These are phyloP conservation scores for Eristalis pertinax DNA, from an alignment of 2,888 invertebrate genomes.

Conservation along the genomic window DNA sequence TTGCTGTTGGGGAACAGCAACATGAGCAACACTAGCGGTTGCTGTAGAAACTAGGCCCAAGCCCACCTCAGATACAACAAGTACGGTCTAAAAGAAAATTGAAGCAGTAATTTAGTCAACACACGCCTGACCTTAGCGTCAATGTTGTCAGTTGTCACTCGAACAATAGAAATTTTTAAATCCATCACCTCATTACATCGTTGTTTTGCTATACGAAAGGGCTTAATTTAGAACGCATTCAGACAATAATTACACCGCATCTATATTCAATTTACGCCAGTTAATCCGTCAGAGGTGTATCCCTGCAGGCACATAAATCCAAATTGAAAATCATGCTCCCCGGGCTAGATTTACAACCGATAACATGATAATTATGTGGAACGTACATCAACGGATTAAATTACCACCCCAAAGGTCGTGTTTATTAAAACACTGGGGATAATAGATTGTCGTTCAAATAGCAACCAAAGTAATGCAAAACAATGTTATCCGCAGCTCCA, in stretches of 20 bases:
- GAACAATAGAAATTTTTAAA: neutral
- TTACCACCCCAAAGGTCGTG: constrained; percentile 18
- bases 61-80: no score
- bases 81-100: no score
- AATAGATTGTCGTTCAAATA: constrained; percentile 36
- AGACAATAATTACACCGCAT: neutral
- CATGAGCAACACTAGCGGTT: no score
- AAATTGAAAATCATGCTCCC: neutral
- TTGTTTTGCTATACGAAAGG: neutral
- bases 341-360: constrained; percentile 20
- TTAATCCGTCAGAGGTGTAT: neutral
- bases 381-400: constrained; percentile 13
- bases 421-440: constrained; percentile 41
- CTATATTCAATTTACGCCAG: neutral
- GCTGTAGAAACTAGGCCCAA: no score
- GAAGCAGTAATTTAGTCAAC: no score
- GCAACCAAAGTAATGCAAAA: constrained; percentile 19
- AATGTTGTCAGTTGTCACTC: no score
- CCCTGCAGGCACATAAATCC: constrained; percentile 23
- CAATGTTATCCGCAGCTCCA: neutral
- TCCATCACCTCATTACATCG: neutral
- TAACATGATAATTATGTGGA: constrained; percentile 36
- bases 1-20: no score
- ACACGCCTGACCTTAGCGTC: neutral
- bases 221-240: neutral